Evolutionary conservation across 1,140 invertebrate species (phyloP).

Genomic region (Drosophila obscura): DNA sequence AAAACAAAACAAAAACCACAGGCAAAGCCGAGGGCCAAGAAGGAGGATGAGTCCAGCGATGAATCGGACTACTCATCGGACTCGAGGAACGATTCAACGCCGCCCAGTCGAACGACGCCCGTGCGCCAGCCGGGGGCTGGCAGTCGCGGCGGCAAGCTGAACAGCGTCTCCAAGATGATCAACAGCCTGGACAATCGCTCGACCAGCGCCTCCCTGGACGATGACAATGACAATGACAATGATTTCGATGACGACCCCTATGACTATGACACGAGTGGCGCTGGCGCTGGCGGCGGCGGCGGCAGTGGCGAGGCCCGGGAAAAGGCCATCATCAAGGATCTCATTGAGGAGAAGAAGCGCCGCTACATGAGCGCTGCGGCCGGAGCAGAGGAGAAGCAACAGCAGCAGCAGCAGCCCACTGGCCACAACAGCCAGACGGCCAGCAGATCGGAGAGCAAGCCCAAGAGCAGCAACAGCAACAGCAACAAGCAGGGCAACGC

Average conservation of each 20-base stretch:
- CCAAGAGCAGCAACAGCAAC: constrained; percentile 8
- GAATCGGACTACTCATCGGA: constrained; percentile 78
- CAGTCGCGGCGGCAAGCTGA: constrained; percentile 26
- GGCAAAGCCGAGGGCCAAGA: constrained; percentile 51
- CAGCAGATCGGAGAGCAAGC: constrained; percentile 7
- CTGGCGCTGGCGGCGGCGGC: constrained; percentile 28
- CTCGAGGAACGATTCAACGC: constrained; percentile 60
- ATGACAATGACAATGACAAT: constrained; percentile 75
- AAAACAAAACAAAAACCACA: constrained; percentile 19
- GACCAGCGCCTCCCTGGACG: constrained; percentile 72
- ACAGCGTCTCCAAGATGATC: constrained; percentile 66
- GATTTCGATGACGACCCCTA: constrained; percentile 57
- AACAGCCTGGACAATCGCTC: constrained; percentile 67
- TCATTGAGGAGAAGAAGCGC: constrained; percentile 62
- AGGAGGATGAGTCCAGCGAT: constrained; percentile 72
- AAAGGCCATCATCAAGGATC: constrained; percentile 48
- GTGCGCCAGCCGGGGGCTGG: constrained; percentile 37
- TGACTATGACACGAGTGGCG: constrained; percentile 39
- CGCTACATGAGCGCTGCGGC: constrained; percentile 21
- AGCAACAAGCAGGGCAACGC: not conserved
- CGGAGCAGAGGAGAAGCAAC: not conserved
- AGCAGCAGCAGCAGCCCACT: too few species aligned
- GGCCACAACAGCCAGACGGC: constrained; percentile 17
- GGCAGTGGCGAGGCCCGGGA: constrained; percentile 41
- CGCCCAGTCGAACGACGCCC: constrained; percentile 39